These are phyloP conservation scores for Chironomus riparius DNA, from an alignment of 2,888 invertebrate species.

Conservation along the genomic window DNA sequence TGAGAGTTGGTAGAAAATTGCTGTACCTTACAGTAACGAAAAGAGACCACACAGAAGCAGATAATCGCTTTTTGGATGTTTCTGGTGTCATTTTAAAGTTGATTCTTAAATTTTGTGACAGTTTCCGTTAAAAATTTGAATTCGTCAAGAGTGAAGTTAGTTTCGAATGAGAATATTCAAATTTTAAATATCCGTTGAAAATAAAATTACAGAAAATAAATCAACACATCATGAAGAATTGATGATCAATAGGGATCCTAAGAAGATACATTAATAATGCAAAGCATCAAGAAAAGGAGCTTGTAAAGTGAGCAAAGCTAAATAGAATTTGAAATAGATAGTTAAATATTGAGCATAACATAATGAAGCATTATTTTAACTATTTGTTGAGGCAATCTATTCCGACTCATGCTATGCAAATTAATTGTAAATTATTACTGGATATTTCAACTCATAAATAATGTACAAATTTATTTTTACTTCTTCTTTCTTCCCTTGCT, in stretches of 20 bases:
- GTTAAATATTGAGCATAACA: background rate
- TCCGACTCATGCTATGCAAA: constrained; percentile 25
- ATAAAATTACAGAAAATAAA: too few relatives aligned
- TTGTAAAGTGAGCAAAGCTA: too few relatives aligned
- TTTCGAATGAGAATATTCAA: too few relatives aligned
- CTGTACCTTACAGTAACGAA: background rate
- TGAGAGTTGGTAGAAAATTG: background rate
- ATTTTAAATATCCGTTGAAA: too few relatives aligned
- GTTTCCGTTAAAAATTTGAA: too few relatives aligned
- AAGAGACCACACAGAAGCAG: background rate
- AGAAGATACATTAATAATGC: too few relatives aligned
- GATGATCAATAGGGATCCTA: background rate
- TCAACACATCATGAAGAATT: background rate
- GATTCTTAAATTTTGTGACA: background rate
- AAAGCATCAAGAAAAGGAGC: too few relatives aligned
- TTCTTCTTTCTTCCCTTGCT: background rate
- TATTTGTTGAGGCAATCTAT: background rate
- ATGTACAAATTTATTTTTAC: background rate
- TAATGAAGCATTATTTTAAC: background rate
- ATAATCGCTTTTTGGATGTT: background rate
- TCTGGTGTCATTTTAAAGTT: background rate
- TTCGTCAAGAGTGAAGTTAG: too few relatives aligned
- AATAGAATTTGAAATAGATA: too few relatives aligned
- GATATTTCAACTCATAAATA: constrained; percentile 5
- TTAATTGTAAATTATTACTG: constrained; percentile 24